A percentile compares a stretch with the other conserved stretches of the same genome.
phyloP scores from a whole-genome alignment of 53 echinoderm and acorn worm genomes.

The Paracentrotus lividus region DNA sequence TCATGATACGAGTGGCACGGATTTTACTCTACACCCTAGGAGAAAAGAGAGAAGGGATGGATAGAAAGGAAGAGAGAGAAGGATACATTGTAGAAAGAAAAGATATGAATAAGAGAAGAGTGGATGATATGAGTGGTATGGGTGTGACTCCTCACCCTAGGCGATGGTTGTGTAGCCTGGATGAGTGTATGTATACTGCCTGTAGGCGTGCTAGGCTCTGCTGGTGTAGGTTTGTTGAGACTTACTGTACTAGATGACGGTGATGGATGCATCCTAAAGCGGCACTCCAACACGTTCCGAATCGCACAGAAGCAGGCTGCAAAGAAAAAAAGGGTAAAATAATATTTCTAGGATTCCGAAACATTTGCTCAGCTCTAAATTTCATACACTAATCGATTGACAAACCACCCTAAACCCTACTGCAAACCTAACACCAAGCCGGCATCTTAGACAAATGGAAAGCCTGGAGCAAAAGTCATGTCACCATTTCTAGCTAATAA shows the following conservation, averaged over 20 bases:
- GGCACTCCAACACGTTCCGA: conserved; percentile 93
- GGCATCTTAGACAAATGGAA: too few species aligned
- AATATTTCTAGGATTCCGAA: too few species aligned
- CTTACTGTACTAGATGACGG: conserved; percentile 84
- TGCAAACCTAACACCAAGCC: too few species aligned
- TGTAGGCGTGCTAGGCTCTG: conserved; percentile 81
- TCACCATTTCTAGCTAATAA: too few species aligned
- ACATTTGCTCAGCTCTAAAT: too few species aligned
- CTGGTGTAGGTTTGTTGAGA: conserved; percentile 72
- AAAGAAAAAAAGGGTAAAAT: neutral
- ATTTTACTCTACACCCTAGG: neutral
- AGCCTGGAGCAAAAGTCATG: too few species aligned
- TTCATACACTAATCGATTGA: too few species aligned
- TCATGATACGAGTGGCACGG: neutral
- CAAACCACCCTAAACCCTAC: too few species aligned
- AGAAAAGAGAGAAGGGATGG: too few species aligned
- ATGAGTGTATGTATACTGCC: conserved; percentile 96
- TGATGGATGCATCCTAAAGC: conserved; percentile 86
- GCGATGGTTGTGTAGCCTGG: conserved; percentile 97
- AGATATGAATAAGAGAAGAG: neutral
- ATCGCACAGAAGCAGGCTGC: conserved; percentile 97
- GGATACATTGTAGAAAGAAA: too few species aligned
- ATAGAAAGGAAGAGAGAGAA: neutral
- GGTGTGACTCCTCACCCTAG: conserved; percentile 83
- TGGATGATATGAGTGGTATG: neutral